A percentile compares a stretch with the other conserved stretches of the same genome.
Conservation (phyloP, 1,140 invertebrate species). For the Delia radicum region DNA sequence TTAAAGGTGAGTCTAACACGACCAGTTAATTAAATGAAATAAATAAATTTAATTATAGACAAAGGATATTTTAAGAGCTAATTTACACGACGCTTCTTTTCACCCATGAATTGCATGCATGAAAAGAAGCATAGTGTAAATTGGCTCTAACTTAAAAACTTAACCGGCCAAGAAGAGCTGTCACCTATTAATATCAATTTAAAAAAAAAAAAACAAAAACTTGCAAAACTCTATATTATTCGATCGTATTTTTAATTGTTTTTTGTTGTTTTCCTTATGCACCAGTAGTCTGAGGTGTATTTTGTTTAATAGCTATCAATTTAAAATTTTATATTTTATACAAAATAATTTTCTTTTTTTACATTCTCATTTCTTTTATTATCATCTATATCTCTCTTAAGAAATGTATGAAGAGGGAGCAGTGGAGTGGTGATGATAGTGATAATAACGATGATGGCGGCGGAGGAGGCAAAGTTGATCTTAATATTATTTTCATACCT, state of each 20-base stretch:
- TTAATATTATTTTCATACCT: not conserved
- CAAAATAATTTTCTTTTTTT: conserved; percentile 14
- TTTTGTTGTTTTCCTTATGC: not conserved
- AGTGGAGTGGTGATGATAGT: not conserved
- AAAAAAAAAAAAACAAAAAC: not conserved
- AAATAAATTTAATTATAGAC: too few relatives aligned
- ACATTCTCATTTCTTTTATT: not conserved
- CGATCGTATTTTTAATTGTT: not conserved
- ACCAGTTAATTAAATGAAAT: too few relatives aligned
- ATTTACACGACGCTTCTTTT: too few relatives aligned
- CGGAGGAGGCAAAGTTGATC: not conserved
- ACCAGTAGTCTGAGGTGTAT: conserved; percentile 9
- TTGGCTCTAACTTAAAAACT: too few relatives aligned
- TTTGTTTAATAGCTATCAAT: not conserved
- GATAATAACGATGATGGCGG: not conserved
- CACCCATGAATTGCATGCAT: too few relatives aligned
- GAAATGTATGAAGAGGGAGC: not conserved
- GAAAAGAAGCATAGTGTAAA: too few relatives aligned
- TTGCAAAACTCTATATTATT: not conserved
- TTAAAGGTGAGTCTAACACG: too few relatives aligned
- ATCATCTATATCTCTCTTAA: not conserved
- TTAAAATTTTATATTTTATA: conserved; percentile 20
- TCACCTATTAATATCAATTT: not conserved
- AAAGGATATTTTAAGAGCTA: too few relatives aligned
- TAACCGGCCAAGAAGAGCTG: too few relatives aligned